These are phyloP conservation scores for Sebastes glaucus DNA, from an alignment of 2,797 vertebrate species.

Conservation along the genomic window DNA sequence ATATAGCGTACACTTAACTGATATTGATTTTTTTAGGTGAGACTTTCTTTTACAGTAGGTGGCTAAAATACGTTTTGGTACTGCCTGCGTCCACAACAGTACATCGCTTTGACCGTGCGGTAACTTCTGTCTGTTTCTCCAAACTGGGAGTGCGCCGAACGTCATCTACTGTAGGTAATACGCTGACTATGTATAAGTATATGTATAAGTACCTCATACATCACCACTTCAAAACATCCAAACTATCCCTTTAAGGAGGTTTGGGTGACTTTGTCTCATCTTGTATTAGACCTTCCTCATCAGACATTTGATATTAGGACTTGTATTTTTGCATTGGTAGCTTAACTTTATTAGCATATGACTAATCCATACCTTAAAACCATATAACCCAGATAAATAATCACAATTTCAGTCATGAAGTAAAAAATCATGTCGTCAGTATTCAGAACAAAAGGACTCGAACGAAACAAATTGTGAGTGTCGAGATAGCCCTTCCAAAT, in stretches of 20 bases:
- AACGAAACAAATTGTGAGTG: background rate
- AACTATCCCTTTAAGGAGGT: background rate
- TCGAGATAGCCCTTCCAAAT: background rate
- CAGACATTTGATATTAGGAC: background rate
- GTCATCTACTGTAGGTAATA: too few species aligned
- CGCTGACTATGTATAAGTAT: too few species aligned
- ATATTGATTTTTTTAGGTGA: too few species aligned
- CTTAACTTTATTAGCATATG: background rate
- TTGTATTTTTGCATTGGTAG: background rate
- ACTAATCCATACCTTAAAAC: background rate
- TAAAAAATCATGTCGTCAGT: background rate
- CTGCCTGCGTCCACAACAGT: too few species aligned
- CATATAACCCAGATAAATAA: background rate
- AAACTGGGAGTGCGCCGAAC: rapidly evolving
- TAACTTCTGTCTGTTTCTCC: too few species aligned
- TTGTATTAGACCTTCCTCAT: background rate
- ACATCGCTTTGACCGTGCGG: too few species aligned
- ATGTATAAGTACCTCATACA: too few species aligned
- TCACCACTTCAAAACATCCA: too few species aligned
- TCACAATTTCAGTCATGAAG: background rate
- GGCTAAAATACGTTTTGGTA: too few species aligned
- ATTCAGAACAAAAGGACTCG: background rate
- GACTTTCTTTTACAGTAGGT: too few species aligned
- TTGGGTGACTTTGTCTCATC: background rate
- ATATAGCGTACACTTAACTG: too few species aligned